These are phyloP conservation scores for Spea bombifrons DNA, from an alignment of 2,113 vertebrate genomes.

Conservation along the genomic window DNA sequence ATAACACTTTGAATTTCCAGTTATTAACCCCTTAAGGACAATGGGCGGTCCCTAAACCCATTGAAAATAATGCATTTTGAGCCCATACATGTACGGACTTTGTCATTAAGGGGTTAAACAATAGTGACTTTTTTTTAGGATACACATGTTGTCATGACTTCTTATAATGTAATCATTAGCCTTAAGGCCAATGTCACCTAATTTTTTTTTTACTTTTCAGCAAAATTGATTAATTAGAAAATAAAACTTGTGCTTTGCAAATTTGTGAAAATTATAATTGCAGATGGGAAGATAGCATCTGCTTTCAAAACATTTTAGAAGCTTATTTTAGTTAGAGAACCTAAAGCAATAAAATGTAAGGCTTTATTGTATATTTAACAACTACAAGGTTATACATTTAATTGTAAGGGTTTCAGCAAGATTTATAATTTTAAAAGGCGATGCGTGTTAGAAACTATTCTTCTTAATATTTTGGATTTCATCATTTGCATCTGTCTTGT, in stretches of 20 bases:
- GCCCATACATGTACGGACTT: too few species aligned
- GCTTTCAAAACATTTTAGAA: background rate
- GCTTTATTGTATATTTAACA: background rate
- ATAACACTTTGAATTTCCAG: constrained; percentile 3
- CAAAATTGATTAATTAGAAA: background rate
- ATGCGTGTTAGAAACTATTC: background rate
- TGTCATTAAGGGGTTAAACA: too few species aligned
- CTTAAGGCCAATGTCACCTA: constrained; percentile 19
- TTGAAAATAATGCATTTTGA: too few species aligned
- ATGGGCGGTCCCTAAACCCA: too few species aligned
- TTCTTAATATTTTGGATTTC: background rate
- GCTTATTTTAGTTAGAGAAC: background rate
- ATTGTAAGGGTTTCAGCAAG: background rate
- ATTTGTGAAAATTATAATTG: background rate
- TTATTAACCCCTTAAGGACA: too few species aligned
- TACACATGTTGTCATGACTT: constrained; percentile 16
- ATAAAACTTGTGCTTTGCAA: background rate
- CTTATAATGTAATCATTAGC: constrained; percentile 10
- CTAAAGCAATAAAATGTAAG: background rate
- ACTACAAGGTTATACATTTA: background rate
- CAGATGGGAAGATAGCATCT: background rate
- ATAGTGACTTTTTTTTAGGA: constrained; percentile 16
- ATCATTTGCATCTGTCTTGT: background rate
- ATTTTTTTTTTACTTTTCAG: background rate
- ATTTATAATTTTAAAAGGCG: background rate